Evolutionary conservation across 2,113 vertebrate species (phyloP), one percentile per base, ranked within the genome.

Genomic region (Strix aluco): DNA sequence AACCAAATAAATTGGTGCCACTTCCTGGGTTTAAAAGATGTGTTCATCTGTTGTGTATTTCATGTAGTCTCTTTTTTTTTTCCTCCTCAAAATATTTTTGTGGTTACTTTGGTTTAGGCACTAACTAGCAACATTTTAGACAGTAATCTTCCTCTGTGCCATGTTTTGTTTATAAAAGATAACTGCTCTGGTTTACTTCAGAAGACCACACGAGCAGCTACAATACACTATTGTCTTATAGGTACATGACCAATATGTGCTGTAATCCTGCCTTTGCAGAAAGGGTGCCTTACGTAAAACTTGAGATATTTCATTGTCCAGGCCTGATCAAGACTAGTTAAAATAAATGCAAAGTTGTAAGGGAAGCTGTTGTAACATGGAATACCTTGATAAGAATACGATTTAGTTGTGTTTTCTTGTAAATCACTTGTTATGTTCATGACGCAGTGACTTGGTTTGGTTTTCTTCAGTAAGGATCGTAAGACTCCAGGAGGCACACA

Each of bases 1-100:
- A 97, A 97, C 94, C 92, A 93, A 96, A 85, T 94, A 90, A 96
- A 94, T 94, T 86, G 81, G 40, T 94, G 89, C 63, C 80, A 88
- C 90, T 96, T 97, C 92, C 91, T 95, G 89, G 63, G 42, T 90
- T 95, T 88, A 71, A 94, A 87, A 92, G 92, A 82, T 70, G 59
- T 55, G 42, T 95, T 97, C 78, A 82, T 91, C 67, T 90, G 62
- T 22, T 91, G 66, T 84, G 61, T 52, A 23, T 86, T 92, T 92
- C 70, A 44, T 61, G 46, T 51, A 38, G 52, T 38, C 7, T 47
- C 34, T 51, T 55, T 49, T 9, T 20, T 51, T 57, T 22, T 40
- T 42, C 30, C 47, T 30, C 32, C 47, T 51, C 13, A 2, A 17
- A 94, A 52, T 73, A 81, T 57, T 69, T 95, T 38, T 81, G 67